Percentiles rank a stretch among this genome's conserved stretches.
Evolutionary conservation across 2,888 invertebrate genomes (phyloP).

Genomic region (Pedicia rivosa): DNA sequence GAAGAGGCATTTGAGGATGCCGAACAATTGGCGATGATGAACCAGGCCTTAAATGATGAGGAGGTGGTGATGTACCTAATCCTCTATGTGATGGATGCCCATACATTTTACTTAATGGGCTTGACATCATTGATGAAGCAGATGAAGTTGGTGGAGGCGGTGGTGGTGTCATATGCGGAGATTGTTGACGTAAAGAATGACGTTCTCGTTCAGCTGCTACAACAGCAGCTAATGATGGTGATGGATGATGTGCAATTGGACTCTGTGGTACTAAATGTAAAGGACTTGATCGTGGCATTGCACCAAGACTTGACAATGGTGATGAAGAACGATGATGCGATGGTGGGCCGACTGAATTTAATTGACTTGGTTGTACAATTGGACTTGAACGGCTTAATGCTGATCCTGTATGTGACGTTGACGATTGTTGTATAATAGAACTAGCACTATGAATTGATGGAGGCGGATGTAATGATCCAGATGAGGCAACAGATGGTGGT

Average conservation of each 20-base stretch:
- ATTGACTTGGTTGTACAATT: constrained; percentile 24
- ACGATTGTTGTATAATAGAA: constrained; percentile 22
- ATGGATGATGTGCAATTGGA: constrained; percentile 29
- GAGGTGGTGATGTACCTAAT: constrained; percentile 29
- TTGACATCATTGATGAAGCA: constrained; percentile 29
- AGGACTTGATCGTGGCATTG: constrained; percentile 29
- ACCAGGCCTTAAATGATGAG: constrained; percentile 29
- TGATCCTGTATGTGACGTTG: constrained; percentile 15
- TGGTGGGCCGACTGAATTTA: constrained; percentile 13
- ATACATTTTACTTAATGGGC: constrained; percentile 31
- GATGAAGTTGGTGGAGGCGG: constrained; percentile 32
- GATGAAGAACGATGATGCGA: constrained; percentile 29
- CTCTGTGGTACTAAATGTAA: constrained; percentile 31
- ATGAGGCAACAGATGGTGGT: constrained; percentile 17
- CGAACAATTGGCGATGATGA: constrained; percentile 38
- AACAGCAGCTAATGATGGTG: constrained; percentile 31
- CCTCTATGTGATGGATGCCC: constrained; percentile 32
- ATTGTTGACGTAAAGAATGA: constrained; percentile 30
- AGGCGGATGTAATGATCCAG: neutral
- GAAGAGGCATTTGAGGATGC: constrained; percentile 32
- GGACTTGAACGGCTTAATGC: constrained; percentile 31
- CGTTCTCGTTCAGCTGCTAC: constrained; percentile 29
- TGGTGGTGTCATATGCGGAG: constrained; percentile 32
- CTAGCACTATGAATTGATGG: constrained; percentile 15
- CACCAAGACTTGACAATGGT: constrained; percentile 24